A percentile compares a stretch with the other conserved stretches of the same genome.
phyloP scores from a whole-genome alignment of 2,888 invertebrate species.

The Drosophila rellima region DNA sequence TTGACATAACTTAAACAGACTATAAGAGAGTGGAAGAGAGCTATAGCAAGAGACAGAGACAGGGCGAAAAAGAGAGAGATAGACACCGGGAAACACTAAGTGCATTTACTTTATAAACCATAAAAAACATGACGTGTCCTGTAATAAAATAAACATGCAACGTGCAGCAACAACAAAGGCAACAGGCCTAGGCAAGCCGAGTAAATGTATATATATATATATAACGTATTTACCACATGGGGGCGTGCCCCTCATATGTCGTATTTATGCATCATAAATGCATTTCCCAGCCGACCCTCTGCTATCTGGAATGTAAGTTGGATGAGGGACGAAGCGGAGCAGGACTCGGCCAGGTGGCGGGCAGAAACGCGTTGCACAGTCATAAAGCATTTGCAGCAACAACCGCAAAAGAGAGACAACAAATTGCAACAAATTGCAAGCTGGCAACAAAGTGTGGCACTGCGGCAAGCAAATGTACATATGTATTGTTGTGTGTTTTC shows the following conservation, averaged over 20 bases:
- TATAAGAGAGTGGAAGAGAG: not conserved
- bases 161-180: slow-evolving; percentile 20
- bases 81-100: not conserved
- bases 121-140: slow-evolving; percentile 56
- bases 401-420: slow-evolving; percentile 59
- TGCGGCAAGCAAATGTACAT: slow-evolving; percentile 9
- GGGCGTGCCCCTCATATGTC: slow-evolving; percentile 53
- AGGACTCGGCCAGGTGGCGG: slow-evolving; percentile 7
- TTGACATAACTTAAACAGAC: slow-evolving; percentile 10
- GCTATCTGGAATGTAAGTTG: slow-evolving; percentile 15
- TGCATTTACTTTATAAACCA: slow-evolving; percentile 54
- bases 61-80: not conserved
- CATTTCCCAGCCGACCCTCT: slow-evolving; percentile 50
- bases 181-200: slow-evolving; percentile 27
- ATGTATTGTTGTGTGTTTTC: slow-evolving; percentile 56
- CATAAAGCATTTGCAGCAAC: slow-evolving; percentile 71
- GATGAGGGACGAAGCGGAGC: slow-evolving; percentile 14
- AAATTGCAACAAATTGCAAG: slow-evolving; percentile 77
- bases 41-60: not conserved
- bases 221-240: slow-evolving; percentile 16
- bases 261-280: slow-evolving; percentile 76
- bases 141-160: slow-evolving; percentile 64
- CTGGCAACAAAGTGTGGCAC: slow-evolving; percentile 21
- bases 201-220: not conserved
- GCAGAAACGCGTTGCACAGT: slow-evolving; percentile 57